Conservation (phyloP, 2,888 invertebrate species). For the Campoplex nolae region DNA sequence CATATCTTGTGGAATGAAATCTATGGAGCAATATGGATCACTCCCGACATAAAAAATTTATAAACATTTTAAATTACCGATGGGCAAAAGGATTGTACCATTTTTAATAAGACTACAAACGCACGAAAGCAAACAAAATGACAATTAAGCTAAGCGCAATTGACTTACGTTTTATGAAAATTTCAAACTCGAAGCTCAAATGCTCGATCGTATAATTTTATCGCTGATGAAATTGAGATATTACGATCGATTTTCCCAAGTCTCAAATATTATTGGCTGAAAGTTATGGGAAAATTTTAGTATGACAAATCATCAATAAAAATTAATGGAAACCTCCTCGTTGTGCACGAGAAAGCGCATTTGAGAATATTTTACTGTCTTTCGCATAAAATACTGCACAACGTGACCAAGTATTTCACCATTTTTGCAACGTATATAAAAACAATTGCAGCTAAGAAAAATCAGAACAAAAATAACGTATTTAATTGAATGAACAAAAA, state of each 20-base stretch:
- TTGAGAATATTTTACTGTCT: not conserved
- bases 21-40: not conserved
- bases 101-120: not conserved
- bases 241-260: constrained; percentile 45
- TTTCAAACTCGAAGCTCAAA: constrained; percentile 15
- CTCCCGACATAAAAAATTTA: not conserved
- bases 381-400: not conserved
- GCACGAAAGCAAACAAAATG: not conserved
- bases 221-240: constrained; percentile 49
- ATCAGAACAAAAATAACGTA: not conserved
- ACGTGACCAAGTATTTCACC: not conserved
- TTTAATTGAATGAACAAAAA: not conserved
- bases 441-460: not conserved
- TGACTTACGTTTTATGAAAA: constrained; percentile 19
- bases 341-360: not conserved
- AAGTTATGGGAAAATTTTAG: constrained; percentile 16
- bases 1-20: not conserved
- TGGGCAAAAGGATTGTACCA: not conserved
- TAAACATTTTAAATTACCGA: not conserved
- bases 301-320: constrained; percentile 4
- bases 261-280: not conserved
- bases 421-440: not conserved
- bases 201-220: constrained; percentile 24
- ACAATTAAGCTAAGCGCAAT: not conserved
- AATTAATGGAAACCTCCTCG: constrained; percentile 17